These are phyloP conservation scores for Caenorhabditis remanei DNA, from an alignment of 1,140 invertebrate species.

Conservation along the genomic window DNA sequence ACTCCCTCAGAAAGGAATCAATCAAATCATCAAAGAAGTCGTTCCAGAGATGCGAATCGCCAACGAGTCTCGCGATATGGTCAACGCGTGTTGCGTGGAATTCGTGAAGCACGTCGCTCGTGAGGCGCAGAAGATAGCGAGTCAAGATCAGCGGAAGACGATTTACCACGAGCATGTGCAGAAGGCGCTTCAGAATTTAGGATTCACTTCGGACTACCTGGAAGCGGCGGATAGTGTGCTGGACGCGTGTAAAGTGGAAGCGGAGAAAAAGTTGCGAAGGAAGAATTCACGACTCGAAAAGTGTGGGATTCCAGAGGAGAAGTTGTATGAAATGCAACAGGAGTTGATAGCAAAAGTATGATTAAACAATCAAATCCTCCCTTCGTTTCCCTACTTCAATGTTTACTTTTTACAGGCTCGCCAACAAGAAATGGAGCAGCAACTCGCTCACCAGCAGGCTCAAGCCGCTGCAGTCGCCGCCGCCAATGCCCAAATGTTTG, in stretches of 20 bases:
- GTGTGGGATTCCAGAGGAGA: conserved; percentile 78
- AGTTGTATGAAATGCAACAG: conserved; percentile 76
- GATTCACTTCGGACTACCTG: conserved; percentile 1
- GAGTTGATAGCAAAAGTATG: conserved; percentile 72
- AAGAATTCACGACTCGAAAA: conserved; percentile 78
- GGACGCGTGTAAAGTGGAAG: conserved; percentile 75
- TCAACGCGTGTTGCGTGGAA: conserved; percentile 77
- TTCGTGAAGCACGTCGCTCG: conserved; percentile 74
- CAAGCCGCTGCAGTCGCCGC: conserved; percentile 17
- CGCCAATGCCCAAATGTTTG: conserved; percentile 9
- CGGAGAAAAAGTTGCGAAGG: conserved; percentile 77
- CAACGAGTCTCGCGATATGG: conserved; percentile 75
- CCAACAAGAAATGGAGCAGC: background rate
- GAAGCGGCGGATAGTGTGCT: conserved; percentile 75
- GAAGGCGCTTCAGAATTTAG: conserved; percentile 62
- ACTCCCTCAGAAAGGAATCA: conserved; percentile 76
- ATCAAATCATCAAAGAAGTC: conserved; percentile 77
- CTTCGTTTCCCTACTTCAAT: background rate
- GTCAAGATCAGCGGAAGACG: conserved; percentile 75
- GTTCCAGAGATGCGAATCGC: conserved; percentile 76
- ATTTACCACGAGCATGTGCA: conserved; percentile 78
- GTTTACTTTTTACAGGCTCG: conserved; percentile 15
- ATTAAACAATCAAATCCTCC: conserved; percentile 30
- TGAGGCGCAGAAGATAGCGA: conserved; percentile 76
- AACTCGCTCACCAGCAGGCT: conserved; percentile 18